Evolutionary conservation across 2,797 vertebrate species (phyloP).

Genomic region (Threskiornis aethiopicus): DNA sequence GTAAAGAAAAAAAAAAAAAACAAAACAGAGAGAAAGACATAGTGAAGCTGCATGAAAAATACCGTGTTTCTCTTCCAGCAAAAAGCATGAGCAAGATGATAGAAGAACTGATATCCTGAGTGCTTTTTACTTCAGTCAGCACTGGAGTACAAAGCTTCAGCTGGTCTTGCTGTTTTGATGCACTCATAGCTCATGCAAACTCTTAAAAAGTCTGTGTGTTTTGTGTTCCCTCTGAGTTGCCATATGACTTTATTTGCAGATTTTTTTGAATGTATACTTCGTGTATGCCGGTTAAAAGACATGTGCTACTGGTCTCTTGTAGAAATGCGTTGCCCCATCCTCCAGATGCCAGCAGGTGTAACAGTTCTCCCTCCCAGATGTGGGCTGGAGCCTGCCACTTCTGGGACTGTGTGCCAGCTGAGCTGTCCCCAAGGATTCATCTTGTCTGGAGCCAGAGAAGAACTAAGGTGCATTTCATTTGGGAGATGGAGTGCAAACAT

Average conservation of each 20-base stretch:
- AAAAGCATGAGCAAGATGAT: not conserved
- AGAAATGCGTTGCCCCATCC: conserved; percentile 86
- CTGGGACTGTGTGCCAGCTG: conserved; percentile 83
- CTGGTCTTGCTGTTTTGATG: not conserved
- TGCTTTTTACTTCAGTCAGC: not conserved
- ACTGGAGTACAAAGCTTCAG: not conserved
- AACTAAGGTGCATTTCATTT: conserved; percentile 83
- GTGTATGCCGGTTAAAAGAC: not conserved
- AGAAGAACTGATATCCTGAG: not conserved
- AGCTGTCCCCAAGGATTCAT: conserved; percentile 85
- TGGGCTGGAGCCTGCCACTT: conserved; percentile 76
- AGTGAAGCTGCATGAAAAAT: not conserved
- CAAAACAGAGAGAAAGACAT: not conserved
- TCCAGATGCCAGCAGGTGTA: conserved; percentile 79
- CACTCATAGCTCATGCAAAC: not conserved
- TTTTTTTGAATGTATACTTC: not conserved
- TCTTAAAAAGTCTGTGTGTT: not conserved
- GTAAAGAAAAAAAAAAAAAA: not conserved
- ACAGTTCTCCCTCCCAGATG: conserved; percentile 82
- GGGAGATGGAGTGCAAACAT: conserved; percentile 88
- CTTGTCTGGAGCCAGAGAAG: conserved; percentile 81
- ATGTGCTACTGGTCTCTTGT: not conserved
- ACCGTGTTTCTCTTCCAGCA: not conserved
- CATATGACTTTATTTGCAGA: not conserved
- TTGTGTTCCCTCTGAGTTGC: not conserved